Conservation (phyloP, 2,888 invertebrate genomes). For the Dastarcus helophoroides region DNA sequence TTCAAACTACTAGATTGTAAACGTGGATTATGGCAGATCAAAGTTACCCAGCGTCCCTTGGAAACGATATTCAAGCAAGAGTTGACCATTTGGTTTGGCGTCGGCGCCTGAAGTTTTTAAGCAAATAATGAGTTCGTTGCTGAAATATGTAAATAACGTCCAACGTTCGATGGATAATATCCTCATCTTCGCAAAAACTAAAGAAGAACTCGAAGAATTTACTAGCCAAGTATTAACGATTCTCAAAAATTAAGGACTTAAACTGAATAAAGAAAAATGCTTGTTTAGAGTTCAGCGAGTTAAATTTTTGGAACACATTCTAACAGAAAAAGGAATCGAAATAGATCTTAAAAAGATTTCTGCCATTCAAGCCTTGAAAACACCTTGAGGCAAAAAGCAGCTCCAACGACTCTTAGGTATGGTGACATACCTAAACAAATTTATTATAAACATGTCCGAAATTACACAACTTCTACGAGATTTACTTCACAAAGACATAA, state of each 20-base stretch:
- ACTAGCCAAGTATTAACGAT: too few relatives aligned
- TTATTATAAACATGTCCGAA: slow-evolving; percentile 4
- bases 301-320: too few relatives aligned
- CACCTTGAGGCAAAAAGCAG: slow-evolving; percentile 10
- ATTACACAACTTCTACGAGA: background rate
- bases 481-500: background rate
- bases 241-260: background rate
- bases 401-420: slow-evolving; percentile 15
- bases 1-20: background rate
- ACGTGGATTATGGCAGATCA: background rate
- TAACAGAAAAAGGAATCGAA: background rate
- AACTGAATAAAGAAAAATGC: slow-evolving; percentile 1
- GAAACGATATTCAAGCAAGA: too few relatives aligned
- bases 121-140: background rate
- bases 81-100: background rate
- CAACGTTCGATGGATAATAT: too few relatives aligned
- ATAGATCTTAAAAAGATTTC: slow-evolving; percentile 6
- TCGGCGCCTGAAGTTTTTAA: background rate
- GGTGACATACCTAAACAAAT: slow-evolving; percentile 12
- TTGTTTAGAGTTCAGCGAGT: too few relatives aligned
- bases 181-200: too few relatives aligned
- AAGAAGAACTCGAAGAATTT: too few relatives aligned
- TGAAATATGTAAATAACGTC: too few relatives aligned
- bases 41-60: background rate
- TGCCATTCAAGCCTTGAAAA: slow-evolving; percentile 10